These are phyloP conservation scores for Periophthalmus magnuspinnatus DNA, from an alignment of 2,797 vertebrate genomes.

Conservation along the genomic window DNA sequence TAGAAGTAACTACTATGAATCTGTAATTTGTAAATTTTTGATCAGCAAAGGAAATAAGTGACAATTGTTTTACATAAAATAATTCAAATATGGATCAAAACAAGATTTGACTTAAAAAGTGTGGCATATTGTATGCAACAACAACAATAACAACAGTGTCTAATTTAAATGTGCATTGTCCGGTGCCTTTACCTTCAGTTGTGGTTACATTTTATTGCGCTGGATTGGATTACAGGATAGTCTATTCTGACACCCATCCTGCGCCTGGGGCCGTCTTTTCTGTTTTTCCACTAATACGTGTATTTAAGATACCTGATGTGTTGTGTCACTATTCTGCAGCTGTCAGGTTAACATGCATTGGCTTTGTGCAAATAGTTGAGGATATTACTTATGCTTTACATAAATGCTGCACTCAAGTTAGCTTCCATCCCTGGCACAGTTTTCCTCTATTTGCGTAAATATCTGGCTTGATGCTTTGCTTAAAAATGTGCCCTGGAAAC, in stretches of 20 bases:
- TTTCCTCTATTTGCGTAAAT: background rate
- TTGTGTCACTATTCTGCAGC: conserved; percentile 42
- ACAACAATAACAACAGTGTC: background rate
- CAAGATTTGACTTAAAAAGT: background rate
- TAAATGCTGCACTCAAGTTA: background rate
- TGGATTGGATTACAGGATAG: conserved; percentile 55
- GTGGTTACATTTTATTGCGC: conserved; percentile 50
- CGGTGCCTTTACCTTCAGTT: conserved; percentile 39
- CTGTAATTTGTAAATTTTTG: background rate
- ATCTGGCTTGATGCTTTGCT: background rate
- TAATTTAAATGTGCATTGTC: conserved; percentile 27
- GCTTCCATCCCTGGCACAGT: background rate
- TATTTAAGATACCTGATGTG: conserved; percentile 41
- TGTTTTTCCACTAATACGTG: conserved; percentile 41
- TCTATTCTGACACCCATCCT: conserved; percentile 59
- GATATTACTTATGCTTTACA: background rate
- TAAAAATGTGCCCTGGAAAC: background rate
- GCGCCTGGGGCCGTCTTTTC: conserved; percentile 58
- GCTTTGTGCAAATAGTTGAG: background rate
- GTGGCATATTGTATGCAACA: background rate
- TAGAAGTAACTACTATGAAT: too few species aligned
- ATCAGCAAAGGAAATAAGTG: background rate
- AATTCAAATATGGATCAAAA: background rate
- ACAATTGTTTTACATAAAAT: background rate
- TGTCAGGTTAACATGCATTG: conserved; percentile 7